A percentile compares a stretch with the other conserved stretches of the same genome.
These are phyloP conservation scores for Micromesistius poutassou DNA, from an alignment of 2,797 vertebrate genomes.

Conservation along the genomic window DNA sequence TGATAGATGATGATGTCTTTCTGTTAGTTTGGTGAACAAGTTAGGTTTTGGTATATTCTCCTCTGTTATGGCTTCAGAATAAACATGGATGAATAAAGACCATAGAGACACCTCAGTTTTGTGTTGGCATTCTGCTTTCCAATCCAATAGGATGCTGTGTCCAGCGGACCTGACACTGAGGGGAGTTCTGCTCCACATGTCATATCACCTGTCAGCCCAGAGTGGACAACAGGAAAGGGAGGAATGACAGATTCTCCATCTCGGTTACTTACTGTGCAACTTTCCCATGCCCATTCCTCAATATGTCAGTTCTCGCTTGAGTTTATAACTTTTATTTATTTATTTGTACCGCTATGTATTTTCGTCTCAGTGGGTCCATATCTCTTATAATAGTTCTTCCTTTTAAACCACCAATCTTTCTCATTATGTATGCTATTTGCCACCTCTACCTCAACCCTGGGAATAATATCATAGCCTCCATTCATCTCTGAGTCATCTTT, in stretches of 20 bases:
- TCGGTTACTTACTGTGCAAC: neutral
- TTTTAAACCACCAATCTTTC: neutral
- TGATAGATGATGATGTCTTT: too few species aligned
- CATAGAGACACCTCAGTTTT: neutral
- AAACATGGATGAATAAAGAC: neutral
- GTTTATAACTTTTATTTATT: slow-evolving; percentile 1
- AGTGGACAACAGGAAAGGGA: neutral
- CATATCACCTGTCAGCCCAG: slow-evolving; percentile 30
- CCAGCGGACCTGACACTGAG: neutral
- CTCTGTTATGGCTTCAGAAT: neutral
- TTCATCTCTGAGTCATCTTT: neutral
- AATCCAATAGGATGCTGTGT: neutral
- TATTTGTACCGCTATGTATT: neutral
- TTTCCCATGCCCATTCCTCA: slow-evolving; percentile 4
- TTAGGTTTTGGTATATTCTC: too few species aligned
- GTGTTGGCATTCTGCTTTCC: neutral
- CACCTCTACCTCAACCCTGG: neutral
- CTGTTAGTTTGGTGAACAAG: too few species aligned
- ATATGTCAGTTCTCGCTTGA: neutral
- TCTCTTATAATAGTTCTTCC: neutral
- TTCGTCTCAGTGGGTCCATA: neutral
- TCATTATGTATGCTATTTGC: neutral
- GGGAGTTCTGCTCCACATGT: slow-evolving; percentile 25
- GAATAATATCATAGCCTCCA: neutral
- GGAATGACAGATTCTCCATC: neutral